These are phyloP conservation scores for Drosophila novamexicana DNA, from an alignment of 1,140 invertebrate genomes.

Conservation along the genomic window DNA sequence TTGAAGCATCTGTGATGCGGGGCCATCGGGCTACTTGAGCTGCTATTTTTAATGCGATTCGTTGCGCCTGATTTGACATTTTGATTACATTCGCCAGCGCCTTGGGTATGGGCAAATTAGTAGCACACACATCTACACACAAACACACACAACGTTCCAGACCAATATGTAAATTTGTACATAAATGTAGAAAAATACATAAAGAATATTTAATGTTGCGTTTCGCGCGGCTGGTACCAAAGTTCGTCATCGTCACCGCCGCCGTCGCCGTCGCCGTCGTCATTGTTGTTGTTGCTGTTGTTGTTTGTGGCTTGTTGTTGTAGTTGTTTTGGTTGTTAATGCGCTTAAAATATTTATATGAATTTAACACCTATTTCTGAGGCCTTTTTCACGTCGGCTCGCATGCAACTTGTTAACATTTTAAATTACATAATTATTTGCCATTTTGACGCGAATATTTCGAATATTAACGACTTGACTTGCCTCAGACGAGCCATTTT, in stretches of 20 bases:
- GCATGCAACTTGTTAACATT: slow-evolving; percentile 49
- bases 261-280: neutral
- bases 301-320: slow-evolving; percentile 9
- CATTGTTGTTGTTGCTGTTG: neutral
- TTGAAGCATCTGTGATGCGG: slow-evolving; percentile 10
- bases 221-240: slow-evolving; percentile 21
- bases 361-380: slow-evolving; percentile 46
- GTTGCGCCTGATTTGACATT: slow-evolving; percentile 54
- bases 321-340: slow-evolving; percentile 30
- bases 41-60: slow-evolving; percentile 51
- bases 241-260: slow-evolving; percentile 28
- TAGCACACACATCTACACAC: slow-evolving; percentile 8
- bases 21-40: slow-evolving; percentile 14
- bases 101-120: slow-evolving; percentile 15
- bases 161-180: slow-evolving; percentile 34
- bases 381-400: slow-evolving; percentile 41
- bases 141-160: slow-evolving; percentile 4
- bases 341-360: slow-evolving; percentile 47
- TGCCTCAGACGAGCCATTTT: neutral
- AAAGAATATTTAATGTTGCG: slow-evolving; percentile 49
- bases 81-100: slow-evolving; percentile 40
- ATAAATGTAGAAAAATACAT: slow-evolving; percentile 45
- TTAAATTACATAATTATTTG: slow-evolving; percentile 55
- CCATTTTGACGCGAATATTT: slow-evolving; percentile 37
- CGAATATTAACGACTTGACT: slow-evolving; percentile 28